Evolutionary conservation across 2,888 invertebrate species (phyloP), one percentile per base, ranked within the genome.

Genomic region (Melanchra persicariae): DNA sequence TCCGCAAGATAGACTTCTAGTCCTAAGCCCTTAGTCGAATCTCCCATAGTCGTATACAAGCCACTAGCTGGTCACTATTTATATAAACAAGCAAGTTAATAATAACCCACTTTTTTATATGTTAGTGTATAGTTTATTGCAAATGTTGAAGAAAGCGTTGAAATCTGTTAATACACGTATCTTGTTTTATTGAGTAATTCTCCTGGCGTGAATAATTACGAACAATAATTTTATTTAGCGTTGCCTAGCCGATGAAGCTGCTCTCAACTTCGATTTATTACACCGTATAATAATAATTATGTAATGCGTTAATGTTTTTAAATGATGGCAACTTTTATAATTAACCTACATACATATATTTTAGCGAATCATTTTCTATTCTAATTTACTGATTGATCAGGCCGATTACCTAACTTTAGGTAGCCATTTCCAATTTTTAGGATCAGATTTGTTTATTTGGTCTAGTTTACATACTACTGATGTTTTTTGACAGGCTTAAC

Each of bases 131-230:
- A 49, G 66, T 77, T 72, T 79, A 77, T 77, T 70, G 64, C 77
- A 55, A 79, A 67, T 61, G 40, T 62, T 51, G 61, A 85, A 81
- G 87, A 85, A 85, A 85, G 87, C 87, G 85, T 86, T 60, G 34
- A 83, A 83, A 86, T 77, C 54, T 30, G 40, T 61, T 70, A 51
- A 58, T 64, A 67, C 47, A 74, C 77, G 70, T 66, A 49, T 70
- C 74, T 72, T 76, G 74, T 83, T 86, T 75, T 85, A 86, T 86
- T 86, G 72, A 61, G 78, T 70, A 79, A 81, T 78, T 74, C 49
- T 68, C 54, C 40, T 19, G 26, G 54, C 85, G 68, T 81, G 70
- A 59, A 64, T 64, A 85, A 86, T 80, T 70, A 71, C n/a, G 19
- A 61, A 74, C 61, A 78, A 74, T 57, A 66, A 77, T 70, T 59